Conservation (phyloP, 92 coral and sea anemone genomes). For the Phenganax subtilis region DNA sequence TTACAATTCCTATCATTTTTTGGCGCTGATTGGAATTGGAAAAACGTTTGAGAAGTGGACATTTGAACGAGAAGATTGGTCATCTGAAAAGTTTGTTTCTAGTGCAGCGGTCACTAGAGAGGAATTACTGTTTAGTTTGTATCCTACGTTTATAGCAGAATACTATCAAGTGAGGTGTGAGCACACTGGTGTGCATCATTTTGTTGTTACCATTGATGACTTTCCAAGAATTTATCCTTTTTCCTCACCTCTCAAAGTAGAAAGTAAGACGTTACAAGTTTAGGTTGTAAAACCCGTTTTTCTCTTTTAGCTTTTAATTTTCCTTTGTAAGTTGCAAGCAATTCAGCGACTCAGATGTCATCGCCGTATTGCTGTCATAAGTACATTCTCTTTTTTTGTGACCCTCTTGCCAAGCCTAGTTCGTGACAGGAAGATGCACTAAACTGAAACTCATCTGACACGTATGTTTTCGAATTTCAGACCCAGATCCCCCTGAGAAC, state of each 20-base stretch:
- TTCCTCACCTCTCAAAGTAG: background rate
- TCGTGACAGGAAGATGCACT: background rate
- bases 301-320: no score
- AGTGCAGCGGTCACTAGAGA: background rate
- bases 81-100: background rate
- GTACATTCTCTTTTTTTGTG: background rate
- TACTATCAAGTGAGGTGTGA: background rate
- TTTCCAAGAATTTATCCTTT: background rate
- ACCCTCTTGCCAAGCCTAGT: background rate
- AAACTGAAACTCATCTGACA: background rate
- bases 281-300: background rate
- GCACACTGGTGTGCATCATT: background rate
- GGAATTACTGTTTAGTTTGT: background rate
- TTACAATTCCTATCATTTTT: background rate
- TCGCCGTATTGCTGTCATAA: no score
- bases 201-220: background rate
- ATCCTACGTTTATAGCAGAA: background rate
- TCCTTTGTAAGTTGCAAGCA: no score
- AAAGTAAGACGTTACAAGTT: background rate
- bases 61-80: slow-evolving; percentile 11
- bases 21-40: slow-evolving; percentile 1
- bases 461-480: background rate
- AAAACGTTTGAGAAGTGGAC: background rate
- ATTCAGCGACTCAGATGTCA: no score
- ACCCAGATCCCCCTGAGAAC: slow-evolving; percentile 20